These are phyloP conservation scores for Caiman crocodilus DNA, from an alignment of 2,797 vertebrate genomes.

Conservation along the genomic window DNA sequence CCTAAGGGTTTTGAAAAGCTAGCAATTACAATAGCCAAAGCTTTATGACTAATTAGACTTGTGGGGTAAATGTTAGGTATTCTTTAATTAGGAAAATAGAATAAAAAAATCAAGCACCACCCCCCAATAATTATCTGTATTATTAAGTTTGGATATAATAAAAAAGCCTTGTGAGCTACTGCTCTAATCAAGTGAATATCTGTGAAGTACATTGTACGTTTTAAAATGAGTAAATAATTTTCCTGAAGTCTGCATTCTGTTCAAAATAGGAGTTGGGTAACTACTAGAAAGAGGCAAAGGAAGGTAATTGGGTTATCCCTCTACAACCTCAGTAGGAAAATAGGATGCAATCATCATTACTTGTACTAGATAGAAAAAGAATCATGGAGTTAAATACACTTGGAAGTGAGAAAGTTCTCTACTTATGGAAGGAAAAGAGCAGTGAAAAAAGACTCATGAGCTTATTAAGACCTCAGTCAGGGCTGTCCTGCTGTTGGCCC, in stretches of 20 bases:
- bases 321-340: conserved; percentile 35
- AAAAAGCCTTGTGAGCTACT: neutral
- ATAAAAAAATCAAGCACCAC: neutral
- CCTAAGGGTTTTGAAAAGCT: too few relatives aligned
- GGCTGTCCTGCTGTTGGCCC: too few relatives aligned
- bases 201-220: neutral
- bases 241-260: neutral
- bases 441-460: neutral
- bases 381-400: neutral
- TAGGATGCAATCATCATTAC: neutral
- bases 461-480: neutral
- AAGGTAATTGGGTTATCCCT: conserved; percentile 47
- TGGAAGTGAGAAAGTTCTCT: neutral
- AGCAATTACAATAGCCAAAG: neutral
- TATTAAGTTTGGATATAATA: neutral
- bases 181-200: neutral
- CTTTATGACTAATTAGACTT: neutral
- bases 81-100: neutral
- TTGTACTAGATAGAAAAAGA: neutral
- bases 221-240: neutral
- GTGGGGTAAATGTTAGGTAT: neutral
- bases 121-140: neutral
- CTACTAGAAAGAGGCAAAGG: conserved; percentile 46
- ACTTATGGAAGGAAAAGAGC: neutral
- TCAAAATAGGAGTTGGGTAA: conserved; percentile 65